phyloP scores from a whole-genome alignment of 2,113 vertebrate species.

The human region DNA sequence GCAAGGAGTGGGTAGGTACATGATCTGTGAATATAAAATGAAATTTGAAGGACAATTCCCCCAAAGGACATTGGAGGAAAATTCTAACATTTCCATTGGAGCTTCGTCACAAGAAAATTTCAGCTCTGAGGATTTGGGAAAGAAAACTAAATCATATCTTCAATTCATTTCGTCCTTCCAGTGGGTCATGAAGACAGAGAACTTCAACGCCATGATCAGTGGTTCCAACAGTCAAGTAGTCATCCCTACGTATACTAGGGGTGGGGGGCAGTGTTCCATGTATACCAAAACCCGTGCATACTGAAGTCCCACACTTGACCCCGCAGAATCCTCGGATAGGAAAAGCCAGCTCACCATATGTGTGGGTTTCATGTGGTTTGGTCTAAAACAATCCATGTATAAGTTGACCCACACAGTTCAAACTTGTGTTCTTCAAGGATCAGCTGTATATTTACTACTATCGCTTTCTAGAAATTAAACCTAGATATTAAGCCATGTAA shows the following conservation, averaged over 20 bases:
- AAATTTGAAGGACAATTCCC: not conserved
- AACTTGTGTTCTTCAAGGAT: not conserved
- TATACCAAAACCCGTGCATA: not conserved
- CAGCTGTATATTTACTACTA: not conserved
- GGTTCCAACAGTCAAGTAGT: not conserved
- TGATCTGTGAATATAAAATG: slow-evolving; percentile 47
- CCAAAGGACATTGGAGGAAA: not conserved
- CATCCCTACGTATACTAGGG: not conserved
- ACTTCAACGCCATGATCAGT: not conserved
- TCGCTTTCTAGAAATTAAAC: slow-evolving; percentile 43
- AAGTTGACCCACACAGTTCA: not conserved
- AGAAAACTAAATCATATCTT: not conserved
- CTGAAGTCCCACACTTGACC: not conserved
- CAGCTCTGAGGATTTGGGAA: slow-evolving; percentile 2
- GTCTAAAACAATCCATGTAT: not conserved
- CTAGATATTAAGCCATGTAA: not conserved
- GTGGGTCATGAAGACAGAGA: not conserved
- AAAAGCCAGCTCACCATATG: not conserved
- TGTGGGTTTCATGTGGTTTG: not conserved
- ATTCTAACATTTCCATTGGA: not conserved
- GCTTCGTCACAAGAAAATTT: slow-evolving; percentile 17
- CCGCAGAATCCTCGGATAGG: not conserved
- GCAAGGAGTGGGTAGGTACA: not conserved
- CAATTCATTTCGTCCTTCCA: slow-evolving; percentile 9
- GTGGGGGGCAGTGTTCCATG: not conserved